Evolutionary conservation across 1,140 invertebrate species (phyloP).

Genomic region (Bicyclus anynana): DNA sequence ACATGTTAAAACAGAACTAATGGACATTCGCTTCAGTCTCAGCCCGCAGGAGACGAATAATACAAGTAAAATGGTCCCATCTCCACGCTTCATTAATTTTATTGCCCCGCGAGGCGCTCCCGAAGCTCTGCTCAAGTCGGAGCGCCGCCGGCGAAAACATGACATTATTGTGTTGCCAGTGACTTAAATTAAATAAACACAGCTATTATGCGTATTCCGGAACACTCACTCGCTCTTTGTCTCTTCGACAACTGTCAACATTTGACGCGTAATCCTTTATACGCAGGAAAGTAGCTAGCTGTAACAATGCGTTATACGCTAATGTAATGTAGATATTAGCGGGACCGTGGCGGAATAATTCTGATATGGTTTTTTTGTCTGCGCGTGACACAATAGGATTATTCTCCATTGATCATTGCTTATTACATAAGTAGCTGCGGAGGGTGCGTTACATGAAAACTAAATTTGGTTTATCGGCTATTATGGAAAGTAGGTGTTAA

Average conservation of each 20-base stretch:
- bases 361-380: constrained; percentile 72
- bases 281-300: constrained; percentile 21
- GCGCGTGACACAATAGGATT: constrained; percentile 70
- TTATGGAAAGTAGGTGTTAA: constrained; percentile 77
- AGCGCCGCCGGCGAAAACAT: constrained; percentile 65
- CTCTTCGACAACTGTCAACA: constrained; percentile 66
- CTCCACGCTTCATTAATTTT: constrained; percentile 77
- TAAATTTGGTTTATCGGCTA: constrained; percentile 77
- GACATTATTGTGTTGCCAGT: constrained; percentile 66
- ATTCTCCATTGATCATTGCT: constrained; percentile 76
- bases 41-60: constrained; percentile 76
- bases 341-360: constrained; percentile 72
- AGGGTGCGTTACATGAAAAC: constrained; percentile 76
- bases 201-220: constrained; percentile 60
- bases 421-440: constrained; percentile 72
- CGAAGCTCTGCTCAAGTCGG: constrained; percentile 63
- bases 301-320: constrained; percentile 51
- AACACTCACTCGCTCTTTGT: constrained; percentile 56
- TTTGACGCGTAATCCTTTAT: constrained; percentile 66
- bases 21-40: constrained; percentile 76
- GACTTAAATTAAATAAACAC: constrained; percentile 75
- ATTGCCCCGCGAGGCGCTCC: constrained; percentile 71
- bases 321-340: constrained; percentile 74
- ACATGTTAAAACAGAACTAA: constrained; percentile 78
- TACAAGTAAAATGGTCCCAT: constrained; percentile 77